Base-by-base conservation (phyloP, 2,888 invertebrate genomes). In the Acrocyrtus sp. region DNA sequence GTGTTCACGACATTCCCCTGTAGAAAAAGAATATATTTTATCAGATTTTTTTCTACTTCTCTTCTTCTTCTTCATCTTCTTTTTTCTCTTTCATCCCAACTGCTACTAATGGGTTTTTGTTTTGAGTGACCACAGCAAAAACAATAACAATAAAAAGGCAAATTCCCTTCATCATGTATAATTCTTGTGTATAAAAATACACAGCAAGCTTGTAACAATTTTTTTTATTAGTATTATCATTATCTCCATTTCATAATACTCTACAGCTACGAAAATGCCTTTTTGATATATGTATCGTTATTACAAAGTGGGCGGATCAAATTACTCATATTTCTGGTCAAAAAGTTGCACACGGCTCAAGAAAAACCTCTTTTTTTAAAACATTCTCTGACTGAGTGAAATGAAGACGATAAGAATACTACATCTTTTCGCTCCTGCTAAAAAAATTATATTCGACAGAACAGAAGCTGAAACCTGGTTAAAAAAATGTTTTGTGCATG, bases 241-340 rank as follows among this genome's bases (percentile, higher is more conserved):
- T n/a, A 45, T 54, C 22, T 41, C 6, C 24, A 56, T 41, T 27
- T 17, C 47, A 41, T 39, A n/a, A n/a, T n/a, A n/a, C n/a, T n/a
- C n/a, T n/a, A n/a, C n/a, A n/a, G n/a, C n/a, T n/a, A n/a, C n/a
- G 6, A 41, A 56, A 26, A 24, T 27, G n/a, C 34, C 27, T 53
- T 12, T n/a, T 45, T 58, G 58, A 58, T 58, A 58, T 45, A 58
- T 45, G 41, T 61, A 19, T 66, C 45, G 69, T 65, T 65, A 65
- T 72, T 72, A 67, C 74, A 74, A 70, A 74, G 74, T 76, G 76
- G 76, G 76, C 76, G 76, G 70, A 74, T 76, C 76, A 76, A 76
- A 76, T 76, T 76, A 76, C 76, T 76, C 73, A 70, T 72, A 70
- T 69, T 69, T 69, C 56, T 69, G 60, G 67, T 68, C 51, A 54